Evolutionary conservation across 2,113 vertebrate species (phyloP).

Genomic region (Capreolus pygargus): DNA sequence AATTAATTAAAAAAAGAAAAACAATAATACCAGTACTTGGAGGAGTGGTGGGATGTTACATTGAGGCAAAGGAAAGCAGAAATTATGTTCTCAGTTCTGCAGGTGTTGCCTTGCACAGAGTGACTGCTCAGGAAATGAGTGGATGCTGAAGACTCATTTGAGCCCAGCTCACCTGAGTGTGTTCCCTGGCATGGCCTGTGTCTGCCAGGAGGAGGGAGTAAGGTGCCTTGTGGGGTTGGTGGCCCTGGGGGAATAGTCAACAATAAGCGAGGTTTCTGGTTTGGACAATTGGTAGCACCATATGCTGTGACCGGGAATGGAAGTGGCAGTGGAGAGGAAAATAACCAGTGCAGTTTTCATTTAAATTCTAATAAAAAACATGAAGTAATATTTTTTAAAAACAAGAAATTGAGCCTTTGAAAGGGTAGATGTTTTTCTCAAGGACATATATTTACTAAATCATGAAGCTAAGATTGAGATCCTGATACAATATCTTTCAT

Average conservation of each 20-base stretch:
- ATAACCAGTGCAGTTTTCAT: background rate
- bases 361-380: background rate
- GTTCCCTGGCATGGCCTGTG: background rate
- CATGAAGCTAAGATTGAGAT: background rate
- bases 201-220: background rate
- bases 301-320: background rate
- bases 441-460: background rate
- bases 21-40: background rate
- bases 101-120: background rate
- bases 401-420: background rate
- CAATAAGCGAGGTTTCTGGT: background rate
- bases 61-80: background rate
- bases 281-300: background rate
- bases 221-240: background rate
- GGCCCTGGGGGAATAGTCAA: background rate
- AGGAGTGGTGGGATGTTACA: background rate
- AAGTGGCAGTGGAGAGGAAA: background rate
- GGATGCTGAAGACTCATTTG: background rate
- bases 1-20: background rate
- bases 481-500: background rate
- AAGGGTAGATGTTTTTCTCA: background rate
- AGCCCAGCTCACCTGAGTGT: background rate
- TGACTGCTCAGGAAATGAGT: background rate
- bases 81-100: background rate
- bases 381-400: background rate